Evolutionary conservation across 1,140 invertebrate genomes (phyloP).

Genomic region (Plutomurus gul): DNA sequence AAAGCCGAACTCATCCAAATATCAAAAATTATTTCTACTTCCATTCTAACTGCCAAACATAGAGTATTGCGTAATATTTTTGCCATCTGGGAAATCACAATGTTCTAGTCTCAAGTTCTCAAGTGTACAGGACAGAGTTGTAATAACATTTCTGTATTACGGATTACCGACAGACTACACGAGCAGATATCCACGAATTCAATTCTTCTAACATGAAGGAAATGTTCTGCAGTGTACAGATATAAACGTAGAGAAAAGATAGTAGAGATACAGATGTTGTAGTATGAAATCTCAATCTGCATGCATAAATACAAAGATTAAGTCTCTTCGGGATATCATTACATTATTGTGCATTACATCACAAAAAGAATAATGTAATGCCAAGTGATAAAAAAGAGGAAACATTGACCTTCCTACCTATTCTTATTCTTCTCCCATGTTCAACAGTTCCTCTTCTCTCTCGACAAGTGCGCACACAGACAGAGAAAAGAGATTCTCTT

Average conservation of each 20-base stretch:
- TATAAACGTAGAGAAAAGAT: background rate
- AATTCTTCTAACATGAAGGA: background rate
- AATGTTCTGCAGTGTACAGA: background rate
- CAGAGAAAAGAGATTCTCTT: background rate
- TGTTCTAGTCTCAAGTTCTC: no score
- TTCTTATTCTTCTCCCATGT: background rate
- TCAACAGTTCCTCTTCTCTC: background rate
- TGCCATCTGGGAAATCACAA: no score
- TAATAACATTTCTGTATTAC: no score
- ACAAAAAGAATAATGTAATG: background rate
- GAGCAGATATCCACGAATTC: no score
- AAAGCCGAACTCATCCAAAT: no score
- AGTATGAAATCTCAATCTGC: background rate
- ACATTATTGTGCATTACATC: background rate
- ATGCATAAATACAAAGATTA: background rate
- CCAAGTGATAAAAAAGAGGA: constrained; percentile 8
- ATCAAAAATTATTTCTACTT: no score
- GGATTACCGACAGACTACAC: no score
- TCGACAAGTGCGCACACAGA: background rate
- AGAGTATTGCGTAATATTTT: no score
- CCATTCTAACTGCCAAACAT: no score
- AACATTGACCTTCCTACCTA: constrained; percentile 2
- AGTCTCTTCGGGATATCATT: background rate
- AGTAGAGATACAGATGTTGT: no score
- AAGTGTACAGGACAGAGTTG: no score